Evolutionary conservation across 2,888 invertebrate genomes (phyloP).

Genomic region (Morpho helenor): DNA sequence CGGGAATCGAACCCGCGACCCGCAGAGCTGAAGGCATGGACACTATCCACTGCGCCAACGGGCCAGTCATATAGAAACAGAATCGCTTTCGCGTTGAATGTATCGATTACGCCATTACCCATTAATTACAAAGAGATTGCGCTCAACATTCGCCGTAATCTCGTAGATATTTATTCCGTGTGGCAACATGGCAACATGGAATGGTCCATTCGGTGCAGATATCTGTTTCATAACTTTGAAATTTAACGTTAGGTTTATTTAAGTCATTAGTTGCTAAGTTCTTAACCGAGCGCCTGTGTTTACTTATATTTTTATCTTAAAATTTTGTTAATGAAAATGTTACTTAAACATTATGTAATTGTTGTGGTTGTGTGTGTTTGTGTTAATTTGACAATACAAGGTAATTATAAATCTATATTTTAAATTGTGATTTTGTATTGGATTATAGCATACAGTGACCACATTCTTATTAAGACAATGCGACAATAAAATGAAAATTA

Average conservation of each 20-base stretch:
- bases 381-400: slow-evolving; percentile 13
- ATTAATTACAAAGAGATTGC: slow-evolving; percentile 3
- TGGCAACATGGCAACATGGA: slow-evolving; percentile 9
- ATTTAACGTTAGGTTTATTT: slow-evolving; percentile 8
- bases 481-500: too few relatives aligned
- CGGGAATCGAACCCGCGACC: too few relatives aligned
- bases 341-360: slow-evolving; percentile 1
- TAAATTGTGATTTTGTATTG: too few relatives aligned
- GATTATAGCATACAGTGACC: too few relatives aligned
- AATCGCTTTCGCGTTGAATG: too few relatives aligned
- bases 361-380: slow-evolving; percentile 10
- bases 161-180: slow-evolving; percentile 7
- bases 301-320: not conserved
- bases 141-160: slow-evolving; percentile 7
- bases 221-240: slow-evolving; percentile 7
- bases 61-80: too few relatives aligned
- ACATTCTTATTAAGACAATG: too few relatives aligned
- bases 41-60: too few relatives aligned
- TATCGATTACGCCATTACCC: not conserved
- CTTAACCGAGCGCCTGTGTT: slow-evolving; percentile 18
- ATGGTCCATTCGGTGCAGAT: slow-evolving; percentile 14
- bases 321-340: slow-evolving; percentile 4
- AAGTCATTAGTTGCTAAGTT: slow-evolving; percentile 13
- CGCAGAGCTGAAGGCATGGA: too few relatives aligned
- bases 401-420: slow-evolving; percentile 1